Evolutionary conservation across 2,797 vertebrate species (phyloP), one percentile per base, ranked within the genome.

Genomic region (Darevskia mixta): DNA sequence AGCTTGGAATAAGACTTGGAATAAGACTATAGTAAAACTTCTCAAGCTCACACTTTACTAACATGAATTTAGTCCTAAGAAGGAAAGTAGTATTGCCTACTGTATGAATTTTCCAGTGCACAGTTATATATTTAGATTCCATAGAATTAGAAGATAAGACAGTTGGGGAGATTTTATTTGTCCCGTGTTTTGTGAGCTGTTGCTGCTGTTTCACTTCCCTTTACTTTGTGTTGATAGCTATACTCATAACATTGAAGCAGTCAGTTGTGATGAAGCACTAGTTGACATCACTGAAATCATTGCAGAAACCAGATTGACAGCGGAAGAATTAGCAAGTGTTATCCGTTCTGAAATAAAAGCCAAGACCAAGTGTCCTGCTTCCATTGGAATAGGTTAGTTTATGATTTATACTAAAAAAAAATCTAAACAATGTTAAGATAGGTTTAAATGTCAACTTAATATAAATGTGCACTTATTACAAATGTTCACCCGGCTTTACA

Each of bases 221-320:
- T 91, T 95, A 91, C 92, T 97, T 93, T 97, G 55, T 96, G 79
- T 95, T 94, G 96, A 77, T 94, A 99, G 99, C 97, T 99, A 98
- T 94, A 99, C 98, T 79, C 97, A 98, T 75, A 97, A 98, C 95
- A 99, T 99, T 2, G 99, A 99, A 96, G 99, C 99, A 83, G 98
- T 99, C 92, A 99, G 99, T 96, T 99, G 99, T 93, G 99, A 99
- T 87, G 99, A 99, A 96, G 98, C 98, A 4, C 94, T 99, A 93
- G 96, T 99, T 69, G 99, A 99, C 90, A 98, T 97, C 89, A 98
- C 98, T 20, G 94, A 98, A 92, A 97, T 99, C 95, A 95, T 99
- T 55, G 95, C 97, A 11, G 99, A 99, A 95, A 96, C 98, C 90
- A 97, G 96, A 72, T 32, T 98, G 61, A 96, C 96, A 89, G 97